Evolutionary conservation across 1,140 invertebrate species (phyloP), one percentile per base, ranked within the genome.

Genomic region (Macrocentrus cingulum): DNA sequence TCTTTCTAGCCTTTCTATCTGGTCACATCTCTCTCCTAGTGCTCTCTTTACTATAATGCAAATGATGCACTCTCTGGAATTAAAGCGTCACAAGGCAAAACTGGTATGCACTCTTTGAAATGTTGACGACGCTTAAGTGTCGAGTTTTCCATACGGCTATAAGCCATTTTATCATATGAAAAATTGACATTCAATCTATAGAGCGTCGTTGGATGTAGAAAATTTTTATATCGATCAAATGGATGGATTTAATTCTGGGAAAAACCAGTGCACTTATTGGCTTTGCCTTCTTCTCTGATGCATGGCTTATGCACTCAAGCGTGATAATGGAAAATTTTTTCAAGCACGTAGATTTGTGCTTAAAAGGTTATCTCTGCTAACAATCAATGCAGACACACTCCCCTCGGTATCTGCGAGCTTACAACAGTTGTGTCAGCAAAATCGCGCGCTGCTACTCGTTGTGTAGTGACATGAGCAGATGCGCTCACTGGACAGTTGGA

Each of bases 51-150:
- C 65, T 63, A 65, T 59, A 64, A 76, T 75, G 74, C 74, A 77
- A 76, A 76, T 72, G 72, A 73, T 76, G 73, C 75, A 77, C 75
- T 76, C 68, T 76, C 63, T 51, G 66, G 66, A 77, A 77, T 77
- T 77, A 76, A 77, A 76, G 70, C 66, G 64, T 67, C 69, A 62
- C 65, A 46, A 37, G 42, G 22, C 62, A 63, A 61, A 62, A 49
- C 64, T 69, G n/a, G n/a, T n/a, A n/a, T n/a, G n/a, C n/a, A 58
- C 62, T 66, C 44, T 58, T 57, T 46, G 36, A 60, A 56, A 56
- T 60, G 60, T 48, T 45, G 32, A 52, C 41, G 19, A 6, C 15
- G 16, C 2, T 6, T 20, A 37, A 22, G 36, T 39, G 36, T 52
- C 36, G 20, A 39, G 36, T 37, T 37, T 22, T 39, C 37, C 37